Base-by-base conservation (phyloP, 2,888 invertebrate genomes). In the Lithodes maja region DNA sequence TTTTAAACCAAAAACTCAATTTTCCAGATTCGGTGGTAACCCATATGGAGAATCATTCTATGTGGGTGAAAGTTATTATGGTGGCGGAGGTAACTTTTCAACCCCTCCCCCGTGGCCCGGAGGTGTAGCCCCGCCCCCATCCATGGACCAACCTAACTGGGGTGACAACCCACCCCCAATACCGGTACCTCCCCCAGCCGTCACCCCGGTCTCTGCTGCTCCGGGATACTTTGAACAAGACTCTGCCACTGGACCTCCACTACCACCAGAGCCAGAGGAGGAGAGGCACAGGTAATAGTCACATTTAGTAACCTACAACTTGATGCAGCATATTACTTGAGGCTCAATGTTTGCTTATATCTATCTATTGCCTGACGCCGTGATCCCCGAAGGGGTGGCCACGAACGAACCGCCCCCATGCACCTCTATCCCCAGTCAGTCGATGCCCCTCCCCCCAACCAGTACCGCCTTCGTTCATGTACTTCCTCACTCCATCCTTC, bases 21-120 rank as follows among this genome's bases (percentile, higher is more conserved):
- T 81, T 49, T 33, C 2, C 78, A 89, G 89, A 55, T 89, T 89
- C 82, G 89, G 89, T 78, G 89, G 89, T 49, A 89, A 89, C 61
- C 89, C 89, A 7, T 89, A 89, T 17, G 89, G 89, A 0, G 89
- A 89, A 7, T 17, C 89, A 33, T 89, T 86, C 54, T 89, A 89
- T 55, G 71, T 83, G 61, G n/a, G 68, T 12, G 86, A 86, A 3
- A 17, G 33, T 55, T 89, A 78, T 55, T 85, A 82, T 55, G 86
- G 86, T 0, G 83, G 82, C 5, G 53, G 85, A 3, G 52, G 82
- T 54, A 50, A 12, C 3, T 83, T 78, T 71, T 71, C 83, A 2
- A 82, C 81, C 15, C 86, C 86, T 0, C n/a, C n/a, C n/a, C 71
- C 81, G 50, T 53, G 53, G 69, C 50, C 75, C 5, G 50, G 80